Base-by-base conservation (phyloP, 2,888 invertebrate species). In the Lissocephala sabroskyi region DNA sequence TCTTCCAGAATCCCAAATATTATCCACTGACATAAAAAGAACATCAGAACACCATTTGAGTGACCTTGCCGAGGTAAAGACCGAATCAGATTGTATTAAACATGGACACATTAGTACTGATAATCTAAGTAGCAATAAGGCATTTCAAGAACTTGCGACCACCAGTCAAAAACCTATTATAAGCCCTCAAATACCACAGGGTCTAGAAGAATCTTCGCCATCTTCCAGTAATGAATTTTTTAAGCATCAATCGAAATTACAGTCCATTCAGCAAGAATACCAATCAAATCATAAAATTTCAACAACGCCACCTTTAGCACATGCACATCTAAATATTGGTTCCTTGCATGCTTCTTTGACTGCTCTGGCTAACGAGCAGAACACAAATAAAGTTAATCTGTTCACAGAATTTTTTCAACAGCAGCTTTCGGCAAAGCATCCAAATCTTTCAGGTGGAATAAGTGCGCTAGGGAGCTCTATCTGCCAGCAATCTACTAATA, bases 331-430 rank as follows among this genome's bases (percentile, higher is more conserved):
- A 5, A 79, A n/a, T n/a, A n/a, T n/a, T n/a, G n/a, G 68, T 62
- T 79, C 82, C 49, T 75, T 82, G 52, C 82, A 84, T 19, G 79
- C 83, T 40, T 82, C 83, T 35, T 56, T 83, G 37, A 71, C 79
- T 26, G 70, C 76, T 3, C 52, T 82, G 19, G 71, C 79, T 3
- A 64, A 55, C 19, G 65, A 65, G 33, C 61, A 62, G 17, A 76
- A 59, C 41, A 77, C 57, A 30, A 77, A 68, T 53, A 73, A 70
- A 51, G 81, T 80, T n/a, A 82, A 82, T 41, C 55, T 84, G 44
- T 71, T 85, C 19, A 82, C 81, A 29, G 84, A 85, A 44, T 82
- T 84, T 40, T 63, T 84, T 6, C 84, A 84, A 59, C 83, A 84
- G 49, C 84, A 84, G 52, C 49, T 81, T 17, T 16, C 35, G 16